Evolutionary conservation across 2,888 invertebrate genomes (phyloP).

Genomic region (Torymus texanus): DNA sequence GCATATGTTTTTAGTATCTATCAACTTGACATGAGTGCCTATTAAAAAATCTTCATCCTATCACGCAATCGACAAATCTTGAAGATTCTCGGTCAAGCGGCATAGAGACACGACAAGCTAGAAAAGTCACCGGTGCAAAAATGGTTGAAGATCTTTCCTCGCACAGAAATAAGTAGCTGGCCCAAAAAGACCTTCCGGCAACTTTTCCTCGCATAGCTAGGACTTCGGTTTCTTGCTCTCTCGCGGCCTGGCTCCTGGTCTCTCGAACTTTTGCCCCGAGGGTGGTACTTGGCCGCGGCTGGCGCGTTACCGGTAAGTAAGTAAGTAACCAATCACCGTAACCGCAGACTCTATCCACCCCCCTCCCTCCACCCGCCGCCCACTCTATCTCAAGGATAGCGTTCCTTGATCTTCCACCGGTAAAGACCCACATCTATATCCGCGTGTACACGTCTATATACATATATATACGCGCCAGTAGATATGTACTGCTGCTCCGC

Average conservation of each 20-base stretch:
- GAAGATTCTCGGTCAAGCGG: background rate
- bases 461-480: slow-evolving; percentile 28
- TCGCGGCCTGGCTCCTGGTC: no score
- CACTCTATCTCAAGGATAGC: slow-evolving; percentile 43
- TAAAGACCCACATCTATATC: slow-evolving; percentile 50
- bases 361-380: slow-evolving; percentile 22
- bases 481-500: slow-evolving; percentile 48
- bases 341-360: slow-evolving; percentile 53
- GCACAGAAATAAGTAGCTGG: background rate
- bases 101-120: background rate
- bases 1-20: no score
- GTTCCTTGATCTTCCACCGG: slow-evolving; percentile 54
- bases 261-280: slow-evolving; percentile 3
- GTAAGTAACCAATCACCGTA: slow-evolving; percentile 67
- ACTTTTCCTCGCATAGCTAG: slow-evolving; percentile 1
- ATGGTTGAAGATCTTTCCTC: slow-evolving; percentile 11
- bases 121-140: slow-evolving; percentile 23
- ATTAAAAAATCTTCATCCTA: no score
- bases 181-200: background rate
- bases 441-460: slow-evolving; percentile 23
- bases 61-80: no score
- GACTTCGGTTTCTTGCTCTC: background rate
- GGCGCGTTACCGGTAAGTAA: slow-evolving; percentile 53
- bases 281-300: slow-evolving; percentile 6
- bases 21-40: no score